Base-by-base conservation (phyloP, 2,113 vertebrate genomes). In the Cygnus atratus region DNA sequence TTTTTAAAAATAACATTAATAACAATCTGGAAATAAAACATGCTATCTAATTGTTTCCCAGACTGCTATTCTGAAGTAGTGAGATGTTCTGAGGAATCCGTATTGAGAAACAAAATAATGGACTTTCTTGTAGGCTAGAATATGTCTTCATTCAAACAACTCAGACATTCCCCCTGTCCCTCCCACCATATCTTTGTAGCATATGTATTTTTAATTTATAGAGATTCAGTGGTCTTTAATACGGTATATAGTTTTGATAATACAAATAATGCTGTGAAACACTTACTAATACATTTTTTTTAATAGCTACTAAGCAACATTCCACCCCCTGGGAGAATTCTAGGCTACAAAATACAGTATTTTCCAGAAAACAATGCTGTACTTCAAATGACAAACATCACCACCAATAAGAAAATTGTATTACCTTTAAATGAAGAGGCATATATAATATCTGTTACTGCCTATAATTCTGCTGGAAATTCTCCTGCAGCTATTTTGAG, bases 301-400 rank as follows among this genome's bases (percentile, higher is more conserved):
- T 46, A 71, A 91, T 80, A 97, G 97, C 43, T 57, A 15, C 46
- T 83, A 65, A 76, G 93, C 59, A 93, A 43, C 65, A 93, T 94
- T 92, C 92, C 41, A 28, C 74, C 80, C 41, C 41, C 88, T 85
- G 97, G 96, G 43, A 96, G 74, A 82, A 92, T 97, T 92, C 71
- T 95, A 87, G 97, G 97, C 58, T 98, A 98, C 93, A 96, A 68
- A 85, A 87, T 98, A 89, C 35, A 80, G 43, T 98, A 96, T 91
- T 97, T 87, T 95, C 92, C 97, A 61, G 97, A 97, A 96, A 95
- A 90, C 10, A 92, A 77, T 18, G 14, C 21, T 70, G 66, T 79
- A 35, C 17, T 57, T 79, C 89, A 91, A 55, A 58, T 61, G 46
- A 91, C 67, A 52, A 35, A 6, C 10, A 94, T 12, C n/a, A 92